phyloP scores from a whole-genome alignment of 1,140 invertebrate species.

The Drosophila lowei region DNA sequence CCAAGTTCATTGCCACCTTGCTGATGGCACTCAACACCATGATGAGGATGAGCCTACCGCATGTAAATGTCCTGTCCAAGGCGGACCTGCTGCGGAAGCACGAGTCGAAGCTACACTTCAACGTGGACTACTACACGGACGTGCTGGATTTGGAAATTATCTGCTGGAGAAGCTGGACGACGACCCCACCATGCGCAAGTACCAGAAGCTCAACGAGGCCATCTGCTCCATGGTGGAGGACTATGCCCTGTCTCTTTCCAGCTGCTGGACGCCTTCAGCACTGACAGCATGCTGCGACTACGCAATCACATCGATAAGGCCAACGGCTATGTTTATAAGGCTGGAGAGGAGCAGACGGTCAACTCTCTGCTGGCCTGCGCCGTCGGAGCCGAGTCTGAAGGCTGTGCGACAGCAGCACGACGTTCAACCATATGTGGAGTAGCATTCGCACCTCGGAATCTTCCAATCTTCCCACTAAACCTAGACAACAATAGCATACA shows the following conservation, averaged over 20 bases:
- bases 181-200: slow-evolving; percentile 88
- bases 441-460: slow-evolving; percentile 2
- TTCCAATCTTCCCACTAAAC: no score
- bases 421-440: slow-evolving; percentile 69
- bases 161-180: slow-evolving; percentile 92
- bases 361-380: slow-evolving; percentile 93
- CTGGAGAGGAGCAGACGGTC: slow-evolving; percentile 92
- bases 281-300: slow-evolving; percentile 88
- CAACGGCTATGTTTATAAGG: slow-evolving; percentile 95
- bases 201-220: slow-evolving; percentile 94
- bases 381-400: slow-evolving; percentile 86
- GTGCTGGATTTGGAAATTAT: slow-evolving; percentile 96
- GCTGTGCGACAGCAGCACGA: slow-evolving; percentile 64
- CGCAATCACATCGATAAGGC: slow-evolving; percentile 95
- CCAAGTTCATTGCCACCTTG: slow-evolving; percentile 95
- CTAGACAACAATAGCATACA: no score
- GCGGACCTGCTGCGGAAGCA: slow-evolving; percentile 95
- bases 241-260: slow-evolving; percentile 95
- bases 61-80: slow-evolving; percentile 98
- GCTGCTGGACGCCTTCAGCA: slow-evolving; percentile 91
- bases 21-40: slow-evolving; percentile 96
- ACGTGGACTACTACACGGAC: slow-evolving; percentile 98
- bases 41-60: slow-evolving; percentile 96
- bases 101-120: slow-evolving; percentile 91
- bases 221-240: slow-evolving; percentile 95